Base-by-base conservation (phyloP, 2,797 vertebrate genomes). In the Scolopax bukidnonensis region DNA sequence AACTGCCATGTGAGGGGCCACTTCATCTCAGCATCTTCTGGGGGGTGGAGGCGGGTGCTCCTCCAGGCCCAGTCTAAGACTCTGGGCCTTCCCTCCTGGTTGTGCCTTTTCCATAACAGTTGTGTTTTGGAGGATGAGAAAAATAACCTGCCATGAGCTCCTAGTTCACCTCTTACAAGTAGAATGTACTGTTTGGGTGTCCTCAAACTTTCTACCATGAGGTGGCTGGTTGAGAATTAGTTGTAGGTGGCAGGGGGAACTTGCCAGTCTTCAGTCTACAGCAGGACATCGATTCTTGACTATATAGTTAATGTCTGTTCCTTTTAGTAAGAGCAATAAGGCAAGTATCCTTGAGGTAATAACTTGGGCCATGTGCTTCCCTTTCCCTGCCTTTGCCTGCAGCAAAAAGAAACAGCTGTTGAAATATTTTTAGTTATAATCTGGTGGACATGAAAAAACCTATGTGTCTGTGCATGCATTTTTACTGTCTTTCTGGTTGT, bases 361-460 rank as follows among this genome's bases (percentile, higher is more conserved):
- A 78, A 74, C 67, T 75, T 41, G 51, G 61, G 16, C 61, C 77
- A 75, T 12, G 47, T 86, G 73, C 63, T 79, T 93, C 67, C 45
- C 23, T 64, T 64, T 78, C 47, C 51, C 57, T 51, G 47, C 43
- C 56, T 64, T 95, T 30, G 76, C 73, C 85, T 83, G 71, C 23
- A 91, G 77, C 73, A 86, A 83, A 83, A 86, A 79, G 33, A 91
- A 87, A 84, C 79, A 84, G 78, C 89, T 89, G 73, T 68, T 84
- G 89, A 60, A 83, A 76, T 86, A 89, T 53, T 91, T 93, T 86
- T 71, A 73, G 64, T 78, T 67, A 48, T 75, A 71, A 84, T 87
- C 59, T 71, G 53, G 53, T 63, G 91, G 78, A 48, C 16, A 23
- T 71, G 53, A 82, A 79, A 61, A 84, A 41, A 1, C 0, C 10